phyloP scores from a whole-genome alignment of 2,113 vertebrate genomes.

The Azemiops feae region DNA sequence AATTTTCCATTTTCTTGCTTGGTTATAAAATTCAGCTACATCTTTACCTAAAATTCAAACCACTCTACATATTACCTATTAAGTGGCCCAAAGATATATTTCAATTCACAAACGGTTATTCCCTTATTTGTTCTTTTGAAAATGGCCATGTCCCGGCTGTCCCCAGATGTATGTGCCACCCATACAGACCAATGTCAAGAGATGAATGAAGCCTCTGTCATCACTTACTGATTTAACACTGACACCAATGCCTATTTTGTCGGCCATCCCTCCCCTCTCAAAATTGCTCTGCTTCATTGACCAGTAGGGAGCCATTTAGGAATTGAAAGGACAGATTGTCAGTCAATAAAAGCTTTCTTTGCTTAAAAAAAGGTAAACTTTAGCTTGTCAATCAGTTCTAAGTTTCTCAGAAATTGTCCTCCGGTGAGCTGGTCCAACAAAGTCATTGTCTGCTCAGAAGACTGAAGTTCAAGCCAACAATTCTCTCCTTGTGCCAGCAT shows the following conservation, averaged over 20 bases:
- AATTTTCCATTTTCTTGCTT: background rate
- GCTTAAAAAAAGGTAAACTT: constrained; percentile 18
- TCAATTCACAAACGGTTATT: background rate
- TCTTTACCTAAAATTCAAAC: background rate
- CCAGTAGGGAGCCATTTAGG: constrained; percentile 76
- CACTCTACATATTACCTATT: background rate
- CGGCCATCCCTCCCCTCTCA: constrained; percentile 72
- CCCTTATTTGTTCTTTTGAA: constrained; percentile 37
- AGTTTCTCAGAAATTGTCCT: constrained; percentile 52
- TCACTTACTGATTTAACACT: constrained; percentile 78
- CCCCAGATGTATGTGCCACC: constrained; percentile 60
- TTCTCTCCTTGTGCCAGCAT: constrained; percentile 30
- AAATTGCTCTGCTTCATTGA: constrained; percentile 64
- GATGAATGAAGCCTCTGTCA: constrained; percentile 71
- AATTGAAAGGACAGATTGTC: constrained; percentile 63
- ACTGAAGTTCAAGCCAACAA: constrained; percentile 41
- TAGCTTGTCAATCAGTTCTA: constrained; percentile 62
- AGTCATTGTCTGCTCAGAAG: constrained; percentile 44
- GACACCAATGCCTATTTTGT: constrained; percentile 75
- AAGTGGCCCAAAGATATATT: background rate
- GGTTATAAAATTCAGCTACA: background rate
- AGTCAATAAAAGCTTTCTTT: constrained; percentile 51
- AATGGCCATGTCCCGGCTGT: constrained; percentile 39
- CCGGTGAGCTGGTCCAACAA: constrained; percentile 35
- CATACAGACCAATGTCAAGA: constrained; percentile 56